phyloP scores from a whole-genome alignment of 2,888 invertebrate genomes.

The Bugulina stolonifera region DNA sequence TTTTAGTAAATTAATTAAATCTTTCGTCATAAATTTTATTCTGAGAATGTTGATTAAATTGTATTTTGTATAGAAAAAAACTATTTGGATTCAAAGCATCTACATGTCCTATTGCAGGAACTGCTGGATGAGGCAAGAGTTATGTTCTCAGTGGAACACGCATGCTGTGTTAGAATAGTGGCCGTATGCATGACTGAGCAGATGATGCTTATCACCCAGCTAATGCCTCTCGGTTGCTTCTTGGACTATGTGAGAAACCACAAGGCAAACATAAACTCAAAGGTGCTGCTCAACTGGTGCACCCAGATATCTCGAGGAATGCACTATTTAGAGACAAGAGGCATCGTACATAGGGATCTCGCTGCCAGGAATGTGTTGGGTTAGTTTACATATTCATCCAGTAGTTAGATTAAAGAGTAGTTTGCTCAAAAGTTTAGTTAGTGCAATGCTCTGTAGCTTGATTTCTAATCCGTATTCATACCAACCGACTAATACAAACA shows the following conservation, averaged over 20 bases:
- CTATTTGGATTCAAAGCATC: too few relatives aligned
- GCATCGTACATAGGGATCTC: slow-evolving; percentile 90
- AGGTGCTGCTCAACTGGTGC: slow-evolving; percentile 90
- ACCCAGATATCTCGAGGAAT: slow-evolving; percentile 90
- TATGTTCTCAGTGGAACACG: slow-evolving; percentile 95
- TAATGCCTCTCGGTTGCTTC: slow-evolving; percentile 93
- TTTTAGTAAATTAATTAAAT: too few relatives aligned
- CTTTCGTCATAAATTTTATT: too few relatives aligned
- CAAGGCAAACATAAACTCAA: slow-evolving; percentile 86
- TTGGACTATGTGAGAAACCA: slow-evolving; percentile 88
- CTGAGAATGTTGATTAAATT: too few relatives aligned
- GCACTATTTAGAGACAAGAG: slow-evolving; percentile 89
- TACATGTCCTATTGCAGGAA: too few relatives aligned
- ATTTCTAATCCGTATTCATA: too few relatives aligned
- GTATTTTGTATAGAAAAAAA: too few relatives aligned
- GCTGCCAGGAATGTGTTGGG: slow-evolving; percentile 89
- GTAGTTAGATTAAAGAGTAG: too few relatives aligned
- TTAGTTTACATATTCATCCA: too few relatives aligned
- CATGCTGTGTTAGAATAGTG: slow-evolving; percentile 82
- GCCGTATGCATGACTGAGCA: slow-evolving; percentile 95
- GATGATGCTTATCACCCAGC: slow-evolving; percentile 94
- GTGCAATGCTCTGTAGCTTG: too few relatives aligned
- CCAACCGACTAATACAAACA: too few relatives aligned
- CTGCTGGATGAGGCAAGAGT: slow-evolving; percentile 93
- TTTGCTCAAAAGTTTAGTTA: too few relatives aligned